These are phyloP conservation scores for Folsomia candida DNA, from an alignment of 2,888 invertebrate species.

Conservation along the genomic window DNA sequence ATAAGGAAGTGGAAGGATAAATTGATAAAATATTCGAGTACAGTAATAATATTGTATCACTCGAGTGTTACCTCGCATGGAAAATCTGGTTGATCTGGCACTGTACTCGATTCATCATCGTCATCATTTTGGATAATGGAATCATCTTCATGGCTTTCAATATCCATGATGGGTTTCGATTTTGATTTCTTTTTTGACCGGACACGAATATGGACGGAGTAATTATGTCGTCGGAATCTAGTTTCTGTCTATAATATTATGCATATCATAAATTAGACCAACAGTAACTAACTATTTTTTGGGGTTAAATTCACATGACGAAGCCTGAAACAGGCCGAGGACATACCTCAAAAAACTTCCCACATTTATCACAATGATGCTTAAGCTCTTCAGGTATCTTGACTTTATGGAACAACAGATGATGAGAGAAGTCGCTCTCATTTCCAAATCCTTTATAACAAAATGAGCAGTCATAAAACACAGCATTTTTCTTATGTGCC, in stretches of 20 bases:
- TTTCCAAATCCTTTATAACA: conserved; percentile 6
- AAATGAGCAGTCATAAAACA: background rate
- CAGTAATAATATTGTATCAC: background rate
- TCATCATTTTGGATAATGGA: background rate
- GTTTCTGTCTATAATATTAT: background rate
- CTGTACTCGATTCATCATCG: background rate
- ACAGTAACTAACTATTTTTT: no score
- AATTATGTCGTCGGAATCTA: conserved; percentile 1
- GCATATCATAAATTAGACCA: no score
- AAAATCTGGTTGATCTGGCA: background rate
- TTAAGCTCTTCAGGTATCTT: conserved; percentile 8
- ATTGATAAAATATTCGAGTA: background rate
- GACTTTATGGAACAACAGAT: conserved; percentile 8
- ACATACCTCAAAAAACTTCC: background rate
- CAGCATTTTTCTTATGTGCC: background rate
- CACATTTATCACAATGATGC: conserved; percentile 9
- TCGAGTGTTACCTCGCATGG: background rate
- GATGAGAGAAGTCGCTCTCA: conserved; percentile 1
- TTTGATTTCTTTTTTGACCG: background rate
- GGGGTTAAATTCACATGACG: no score
- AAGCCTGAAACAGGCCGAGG: no score
- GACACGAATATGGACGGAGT: background rate
- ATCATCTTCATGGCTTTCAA: background rate
- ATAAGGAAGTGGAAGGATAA: background rate
- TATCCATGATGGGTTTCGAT: background rate